Evolutionary conservation across 1,140 invertebrate species (phyloP), one percentile per base, ranked within the genome.

Genomic region (Panagrolaimus sp.): DNA sequence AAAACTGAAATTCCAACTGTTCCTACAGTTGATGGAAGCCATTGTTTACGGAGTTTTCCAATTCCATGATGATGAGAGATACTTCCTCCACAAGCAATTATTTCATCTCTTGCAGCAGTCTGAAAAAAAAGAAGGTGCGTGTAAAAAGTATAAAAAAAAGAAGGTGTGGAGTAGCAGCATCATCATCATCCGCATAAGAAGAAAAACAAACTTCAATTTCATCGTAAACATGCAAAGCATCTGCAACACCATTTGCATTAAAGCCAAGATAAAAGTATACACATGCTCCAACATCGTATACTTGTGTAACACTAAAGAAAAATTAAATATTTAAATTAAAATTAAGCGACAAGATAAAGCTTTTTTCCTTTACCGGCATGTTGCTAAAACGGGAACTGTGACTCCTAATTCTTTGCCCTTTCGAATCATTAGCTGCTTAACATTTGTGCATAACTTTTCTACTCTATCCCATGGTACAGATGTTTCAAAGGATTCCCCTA

Each of bases 181-280:
- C n/a, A n/a, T n/a, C n/a, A n/a, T n/a, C n/a, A n/a, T n/a, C n/a
- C n/a, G 16, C 38, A 20, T 72, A 20, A 46, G 1, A 1, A 25
- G 27, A 71, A 70, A 25, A 62, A 45, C 69, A 72, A 73, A 87
- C 87, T 84, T 89, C 87, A 74, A 88, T 87, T 47, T 88, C 84
- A 77, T 95, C 91, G 84, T 93, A 95, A 0, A 89, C 84, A n/a
- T 87, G 84, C 1, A 95, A 88, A 0, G 92, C 91, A 83, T 93
- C 72, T 14, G 84, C 78, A 14, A 90, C 84, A 9, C 87, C 85
- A 5, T 83, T 79, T 81, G 89, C 90, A 80, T 91, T 93, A 84
- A 95, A 94, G 0, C 88, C 95, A 86, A 98, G 93, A 84, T 98
- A 98, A 84, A 98, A 98, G 83, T 98, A 98, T 64, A 98, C 89